Evolutionary conservation across 2,113 vertebrate species (phyloP).

Genomic region (Origma solitaria): DNA sequence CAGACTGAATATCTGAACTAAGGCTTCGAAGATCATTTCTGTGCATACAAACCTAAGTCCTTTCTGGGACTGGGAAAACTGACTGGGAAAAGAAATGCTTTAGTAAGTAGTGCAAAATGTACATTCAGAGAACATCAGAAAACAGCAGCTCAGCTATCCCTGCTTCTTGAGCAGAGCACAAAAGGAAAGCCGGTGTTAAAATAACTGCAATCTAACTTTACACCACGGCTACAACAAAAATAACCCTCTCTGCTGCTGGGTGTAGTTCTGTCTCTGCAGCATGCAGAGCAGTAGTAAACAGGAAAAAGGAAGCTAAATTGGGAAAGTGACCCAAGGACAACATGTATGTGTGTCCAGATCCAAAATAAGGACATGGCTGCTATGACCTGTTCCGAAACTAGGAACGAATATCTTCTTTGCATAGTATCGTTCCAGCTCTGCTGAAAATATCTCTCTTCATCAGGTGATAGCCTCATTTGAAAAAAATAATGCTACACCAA

Average conservation of each 20-base stretch:
- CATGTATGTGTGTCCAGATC: not conserved
- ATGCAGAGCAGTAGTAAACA: not conserved
- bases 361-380: not conserved
- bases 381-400: not conserved
- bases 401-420: not conserved
- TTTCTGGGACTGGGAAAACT: too few species aligned
- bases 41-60: not conserved
- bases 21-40: not conserved
- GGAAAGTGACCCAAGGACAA: not conserved
- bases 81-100: not conserved
- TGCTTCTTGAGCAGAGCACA: not conserved
- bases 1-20: not conserved
- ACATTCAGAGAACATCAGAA: not conserved
- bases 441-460: not conserved
- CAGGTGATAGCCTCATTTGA: not conserved
- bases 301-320: not conserved
- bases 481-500: not conserved
- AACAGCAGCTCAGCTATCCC: not conserved
- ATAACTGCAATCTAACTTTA: not conserved
- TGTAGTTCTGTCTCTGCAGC: not conserved
- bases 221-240: not conserved
- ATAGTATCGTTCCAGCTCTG: not conserved
- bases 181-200: not conserved
- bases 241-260: not conserved
- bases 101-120: not conserved